A percentile compares a stretch with the other conserved stretches of the same genome.
Conservation (phyloP, 2,888 invertebrate species). For the Eupithecia insigniata region DNA sequence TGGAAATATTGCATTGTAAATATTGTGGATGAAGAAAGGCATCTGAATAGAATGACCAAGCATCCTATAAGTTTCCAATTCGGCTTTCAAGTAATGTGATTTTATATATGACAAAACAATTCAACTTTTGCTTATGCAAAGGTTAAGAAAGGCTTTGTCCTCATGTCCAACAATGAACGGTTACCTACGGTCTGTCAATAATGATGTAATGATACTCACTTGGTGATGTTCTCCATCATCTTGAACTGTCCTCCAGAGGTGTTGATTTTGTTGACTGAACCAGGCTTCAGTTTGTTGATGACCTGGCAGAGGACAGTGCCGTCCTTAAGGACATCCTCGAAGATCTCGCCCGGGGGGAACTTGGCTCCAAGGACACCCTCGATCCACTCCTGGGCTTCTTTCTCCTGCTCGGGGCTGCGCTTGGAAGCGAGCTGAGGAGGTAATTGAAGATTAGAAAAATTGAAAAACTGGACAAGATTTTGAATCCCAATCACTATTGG, state of each 20-base stretch:
- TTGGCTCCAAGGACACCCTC: conserved; percentile 93
- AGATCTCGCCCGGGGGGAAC: conserved; percentile 91
- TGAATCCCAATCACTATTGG: not conserved
- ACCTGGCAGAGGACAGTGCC: conserved; percentile 96
- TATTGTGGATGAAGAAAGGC: not conserved
- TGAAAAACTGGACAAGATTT: not conserved
- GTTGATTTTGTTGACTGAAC: conserved; percentile 95
- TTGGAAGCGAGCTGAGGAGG: conserved; percentile 90
- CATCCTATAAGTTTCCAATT: not conserved
- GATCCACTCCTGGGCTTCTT: conserved; percentile 96
- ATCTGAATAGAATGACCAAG: not conserved
- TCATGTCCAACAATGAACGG: not conserved
- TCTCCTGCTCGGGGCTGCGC: conserved; percentile 91
- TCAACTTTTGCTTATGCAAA: not conserved
- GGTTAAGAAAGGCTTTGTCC: too few relatives aligned
- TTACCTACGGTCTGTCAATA: not conserved
- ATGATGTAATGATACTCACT: conserved; percentile 82
- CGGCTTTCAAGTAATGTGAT: not conserved
- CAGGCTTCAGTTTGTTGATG: conserved; percentile 96
- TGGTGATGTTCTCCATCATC: conserved; percentile 99
- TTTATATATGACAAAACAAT: not conserved
- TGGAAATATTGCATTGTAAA: too few relatives aligned
- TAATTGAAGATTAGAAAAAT: conserved; percentile 4
- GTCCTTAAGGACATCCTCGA: conserved; percentile 96
- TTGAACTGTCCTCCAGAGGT: conserved; percentile 98